Percentiles rank a stretch among this genome's conserved stretches.
Conservation (phyloP, 2,113 vertebrate species). For the Hiodon tergisus region DNA sequence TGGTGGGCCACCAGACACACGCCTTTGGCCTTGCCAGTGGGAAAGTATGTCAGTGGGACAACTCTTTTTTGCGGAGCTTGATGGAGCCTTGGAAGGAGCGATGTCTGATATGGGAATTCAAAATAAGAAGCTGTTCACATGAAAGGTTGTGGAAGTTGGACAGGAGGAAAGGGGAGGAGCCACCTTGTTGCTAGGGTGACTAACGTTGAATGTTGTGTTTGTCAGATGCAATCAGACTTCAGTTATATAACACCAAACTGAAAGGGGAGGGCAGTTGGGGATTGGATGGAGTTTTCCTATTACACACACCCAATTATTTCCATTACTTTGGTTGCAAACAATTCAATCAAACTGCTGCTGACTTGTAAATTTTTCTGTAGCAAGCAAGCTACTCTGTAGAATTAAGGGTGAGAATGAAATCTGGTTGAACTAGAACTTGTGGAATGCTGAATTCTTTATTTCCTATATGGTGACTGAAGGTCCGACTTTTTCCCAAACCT, state of each 20-base stretch:
- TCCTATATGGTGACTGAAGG: too few species aligned
- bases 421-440: too few species aligned
- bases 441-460: too few species aligned
- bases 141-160: conserved; percentile 45
- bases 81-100: conserved; percentile 48
- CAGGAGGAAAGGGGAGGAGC: conserved; percentile 36
- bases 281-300: not conserved
- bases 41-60: conserved; percentile 79
- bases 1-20: conserved; percentile 29
- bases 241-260: conserved; percentile 66
- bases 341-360: not conserved
- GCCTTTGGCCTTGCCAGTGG: conserved; percentile 49
- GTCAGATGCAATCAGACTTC: conserved; percentile 64
- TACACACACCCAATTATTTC: not conserved
- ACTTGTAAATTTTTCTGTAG: not conserved
- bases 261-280: conserved; percentile 28
- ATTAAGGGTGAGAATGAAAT: too few species aligned
- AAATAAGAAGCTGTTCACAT: not conserved
- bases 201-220: conserved; percentile 55
- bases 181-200: conserved; percentile 56
- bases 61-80: conserved; percentile 56
- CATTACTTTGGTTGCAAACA: not conserved
- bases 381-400: not conserved
- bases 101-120: conserved; percentile 42
- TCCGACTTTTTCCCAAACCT: too few species aligned